Evolutionary conservation across 2,797 vertebrate species (phyloP), one percentile per base, ranked within the genome.

Genomic region (Atherinosoma microstoma): DNA sequence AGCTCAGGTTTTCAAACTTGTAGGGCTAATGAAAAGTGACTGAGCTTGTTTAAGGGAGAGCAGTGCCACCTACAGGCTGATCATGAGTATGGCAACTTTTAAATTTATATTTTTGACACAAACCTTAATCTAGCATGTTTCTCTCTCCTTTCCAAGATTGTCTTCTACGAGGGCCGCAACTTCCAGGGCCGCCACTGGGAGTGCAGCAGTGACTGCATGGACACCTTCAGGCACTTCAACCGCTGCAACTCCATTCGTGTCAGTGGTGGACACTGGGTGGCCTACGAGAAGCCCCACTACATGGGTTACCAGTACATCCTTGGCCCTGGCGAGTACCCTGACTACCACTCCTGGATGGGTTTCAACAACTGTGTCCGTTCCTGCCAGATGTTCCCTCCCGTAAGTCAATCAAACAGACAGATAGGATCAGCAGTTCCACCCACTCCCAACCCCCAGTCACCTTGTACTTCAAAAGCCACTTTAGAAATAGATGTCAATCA

Each of bases 281-380:
- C 84, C 85, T 95, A 94, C 1, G 94, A 95, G 92, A 95, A 91
- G 92, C 88, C 94, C 29, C 58, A 93, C 89, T 95, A 90, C 87
- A 88, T 86, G 81, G 93, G 95, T 1, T 94, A 95, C 88, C 94
- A 95, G 91, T 95, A 95, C 86, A 79, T 95, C 80, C 70, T 95
- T 3, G 76, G 89, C 70, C 91, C 89, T 13, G 94, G 94, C 57
- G 94, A 95, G 75, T 95, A 95, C 82, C 83, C 93, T 1, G 89
- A 95, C 84, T 90, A 86, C 82, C 87, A 90, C 82, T 42, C 64
- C 86, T 94, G 95, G 94, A 95, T 95, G 92, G 94, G 94, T 78
- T 95, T 89, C 93, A 95, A 94, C 92, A 94, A 93, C 92, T 95
- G 94, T 80, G 73, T 95, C 76, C 94, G 94, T 74, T 95, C 94